Percentiles rank a stretch among this genome's conserved stretches.
These are phyloP conservation scores for Chloroceryle amazona DNA, from an alignment of 2,797 vertebrate species.

Conservation along the genomic window DNA sequence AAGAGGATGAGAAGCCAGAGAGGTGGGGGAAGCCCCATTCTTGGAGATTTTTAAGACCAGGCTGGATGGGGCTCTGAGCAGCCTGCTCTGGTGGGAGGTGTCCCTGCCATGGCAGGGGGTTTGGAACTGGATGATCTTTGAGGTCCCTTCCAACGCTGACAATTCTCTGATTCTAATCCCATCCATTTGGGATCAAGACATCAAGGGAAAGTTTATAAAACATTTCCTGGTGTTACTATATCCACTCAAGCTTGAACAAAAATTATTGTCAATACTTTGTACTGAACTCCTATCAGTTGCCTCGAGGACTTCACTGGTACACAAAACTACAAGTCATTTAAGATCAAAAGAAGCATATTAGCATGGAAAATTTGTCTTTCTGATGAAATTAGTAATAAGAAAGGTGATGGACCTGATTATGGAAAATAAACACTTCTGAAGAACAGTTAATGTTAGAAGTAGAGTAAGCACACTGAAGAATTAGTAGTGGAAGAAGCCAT, in stretches of 20 bases:
- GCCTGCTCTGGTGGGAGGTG: too few relatives aligned
- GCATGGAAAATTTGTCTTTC: not conserved
- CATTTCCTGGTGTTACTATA: not conserved
- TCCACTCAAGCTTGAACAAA: not conserved
- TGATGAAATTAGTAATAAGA: constrained; percentile 11
- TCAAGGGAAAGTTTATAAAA: not conserved
- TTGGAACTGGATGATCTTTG: too few relatives aligned
- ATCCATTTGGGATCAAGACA: not conserved
- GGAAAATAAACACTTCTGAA: not conserved
- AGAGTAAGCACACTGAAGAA: not conserved
- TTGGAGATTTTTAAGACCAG: too few relatives aligned
- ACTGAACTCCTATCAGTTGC: not conserved
- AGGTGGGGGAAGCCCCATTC: too few relatives aligned
- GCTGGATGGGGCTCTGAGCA: too few relatives aligned
- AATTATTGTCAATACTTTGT: not conserved
- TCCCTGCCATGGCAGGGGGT: too few relatives aligned
- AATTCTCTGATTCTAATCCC: not conserved
- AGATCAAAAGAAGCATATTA: constrained; percentile 20
- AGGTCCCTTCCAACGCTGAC: too few relatives aligned
- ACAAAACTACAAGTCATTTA: not conserved
- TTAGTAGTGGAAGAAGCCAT: not conserved
- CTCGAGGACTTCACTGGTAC: not conserved
- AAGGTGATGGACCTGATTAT: not conserved
- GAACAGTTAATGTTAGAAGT: not conserved
- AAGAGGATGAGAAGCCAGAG: not conserved